A percentile compares a stretch with the other conserved stretches of the same genome.
phyloP scores from a whole-genome alignment of 1,140 invertebrate genomes.

The Diabrotica virgifera region DNA sequence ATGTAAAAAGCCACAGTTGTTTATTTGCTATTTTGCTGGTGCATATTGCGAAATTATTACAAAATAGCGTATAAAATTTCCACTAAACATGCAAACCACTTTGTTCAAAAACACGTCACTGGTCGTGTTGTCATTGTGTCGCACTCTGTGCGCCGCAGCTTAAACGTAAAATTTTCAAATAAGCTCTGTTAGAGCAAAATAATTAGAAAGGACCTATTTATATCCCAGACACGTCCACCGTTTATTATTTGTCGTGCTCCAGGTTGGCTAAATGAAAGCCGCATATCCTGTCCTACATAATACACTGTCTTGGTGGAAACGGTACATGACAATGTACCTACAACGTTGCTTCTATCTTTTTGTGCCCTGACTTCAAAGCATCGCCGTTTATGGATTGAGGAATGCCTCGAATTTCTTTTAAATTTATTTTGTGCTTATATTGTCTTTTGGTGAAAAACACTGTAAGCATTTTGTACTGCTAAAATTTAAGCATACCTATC shows the following conservation, averaged over 20 bases:
- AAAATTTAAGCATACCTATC: no score
- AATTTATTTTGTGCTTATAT: no score
- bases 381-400: neutral
- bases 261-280: conserved; percentile 5
- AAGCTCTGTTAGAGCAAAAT: conserved; percentile 10
- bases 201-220: conserved; percentile 9
- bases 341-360: conserved; percentile 1
- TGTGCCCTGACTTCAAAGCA: neutral
- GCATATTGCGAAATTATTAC: neutral
- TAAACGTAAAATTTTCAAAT: conserved; percentile 3
- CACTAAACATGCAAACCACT: neutral
- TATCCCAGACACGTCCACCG: conserved; percentile 8
- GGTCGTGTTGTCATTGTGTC: neutral
- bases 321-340: neutral
- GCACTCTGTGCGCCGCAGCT: neutral
- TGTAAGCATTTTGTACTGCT: no score
- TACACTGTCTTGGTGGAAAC: neutral
- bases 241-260: conserved; percentile 12
- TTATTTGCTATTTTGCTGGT: neutral
- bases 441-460: no score
- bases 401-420: neutral
- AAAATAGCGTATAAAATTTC: neutral
- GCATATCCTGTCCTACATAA: conserved; percentile 8
- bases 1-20: no score
- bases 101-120: neutral